These are phyloP conservation scores for Hofmannophila pseudospretella DNA, from an alignment of 2,888 invertebrate genomes.

Conservation along the genomic window DNA sequence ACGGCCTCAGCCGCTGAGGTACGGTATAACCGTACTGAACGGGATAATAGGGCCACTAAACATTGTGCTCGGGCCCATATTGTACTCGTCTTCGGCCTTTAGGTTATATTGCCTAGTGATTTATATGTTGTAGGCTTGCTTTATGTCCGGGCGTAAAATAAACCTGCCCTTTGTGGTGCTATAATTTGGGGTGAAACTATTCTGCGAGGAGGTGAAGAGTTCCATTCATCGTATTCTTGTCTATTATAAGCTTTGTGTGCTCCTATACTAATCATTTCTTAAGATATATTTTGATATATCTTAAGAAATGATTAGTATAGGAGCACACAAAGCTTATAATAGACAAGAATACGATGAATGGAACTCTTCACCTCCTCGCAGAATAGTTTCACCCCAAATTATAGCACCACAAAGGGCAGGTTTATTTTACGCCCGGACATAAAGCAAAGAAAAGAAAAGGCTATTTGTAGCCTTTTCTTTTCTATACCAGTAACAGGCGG, in stretches of 20 bases:
- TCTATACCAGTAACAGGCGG: too few species aligned
- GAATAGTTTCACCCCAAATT: not conserved
- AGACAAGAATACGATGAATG: not conserved
- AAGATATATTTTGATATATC: too few species aligned
- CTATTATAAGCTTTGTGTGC: too few species aligned
- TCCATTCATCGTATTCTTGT: not conserved
- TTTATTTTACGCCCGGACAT: slow-evolving; percentile 1
- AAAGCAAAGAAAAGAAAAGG: too few species aligned
- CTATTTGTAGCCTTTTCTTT: too few species aligned
- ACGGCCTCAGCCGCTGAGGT: slow-evolving; percentile 19
- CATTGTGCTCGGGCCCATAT: slow-evolving; percentile 17
- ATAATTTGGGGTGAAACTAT: not conserved
- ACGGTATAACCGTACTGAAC: slow-evolving; percentile 12
- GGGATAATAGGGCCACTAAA: slow-evolving; percentile 29
- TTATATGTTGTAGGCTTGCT: slow-evolving; percentile 15
- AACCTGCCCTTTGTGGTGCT: not conserved
- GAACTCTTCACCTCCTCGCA: not conserved
- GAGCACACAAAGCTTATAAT: too few species aligned
- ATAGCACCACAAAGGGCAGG: not conserved
- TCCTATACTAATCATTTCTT: too few species aligned
- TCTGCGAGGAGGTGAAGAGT: not conserved
- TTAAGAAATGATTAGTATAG: too few species aligned
- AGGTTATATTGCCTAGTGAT: slow-evolving; percentile 16
- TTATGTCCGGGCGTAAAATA: not conserved
- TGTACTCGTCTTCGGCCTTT: slow-evolving; percentile 5